Percentiles rank a stretch among this genome's conserved stretches.
phyloP scores from a whole-genome alignment of 1,140 invertebrate species.

The Macrostomum lignano region DNA sequence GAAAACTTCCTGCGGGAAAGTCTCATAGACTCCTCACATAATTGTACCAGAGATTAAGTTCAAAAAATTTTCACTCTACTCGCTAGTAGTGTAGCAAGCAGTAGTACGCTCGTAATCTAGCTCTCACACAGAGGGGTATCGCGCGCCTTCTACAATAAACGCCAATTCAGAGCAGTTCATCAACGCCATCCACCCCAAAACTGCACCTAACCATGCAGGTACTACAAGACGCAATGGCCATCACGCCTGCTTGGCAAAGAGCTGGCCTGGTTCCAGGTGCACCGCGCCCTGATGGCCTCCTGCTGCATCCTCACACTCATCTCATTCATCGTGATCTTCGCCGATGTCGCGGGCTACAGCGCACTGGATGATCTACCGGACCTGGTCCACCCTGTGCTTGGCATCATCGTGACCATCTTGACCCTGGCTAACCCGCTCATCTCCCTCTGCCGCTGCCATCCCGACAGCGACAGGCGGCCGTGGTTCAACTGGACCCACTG shows the following conservation, averaged over 20 bases:
- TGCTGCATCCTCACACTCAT: not conserved
- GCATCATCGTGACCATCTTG: constrained; percentile 17
- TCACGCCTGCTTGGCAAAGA: not conserved
- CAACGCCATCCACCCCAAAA: too few species aligned
- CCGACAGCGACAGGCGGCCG: constrained; percentile 43
- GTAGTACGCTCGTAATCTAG: too few species aligned
- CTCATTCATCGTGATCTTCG: constrained; percentile 5
- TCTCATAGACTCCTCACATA: too few species aligned
- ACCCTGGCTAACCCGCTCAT: constrained; percentile 37
- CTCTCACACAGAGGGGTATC: too few species aligned
- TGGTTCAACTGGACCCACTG: constrained; percentile 83
- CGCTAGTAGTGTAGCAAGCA: too few species aligned
- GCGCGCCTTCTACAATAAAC: too few species aligned
- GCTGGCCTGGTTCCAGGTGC: constrained; percentile 4
- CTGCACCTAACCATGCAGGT: too few species aligned
- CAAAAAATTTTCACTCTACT: too few species aligned
- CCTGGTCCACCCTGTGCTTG: constrained; percentile 17
- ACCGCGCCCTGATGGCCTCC: constrained; percentile 3
- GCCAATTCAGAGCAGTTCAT: too few species aligned
- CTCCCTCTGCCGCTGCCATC: constrained; percentile 54
- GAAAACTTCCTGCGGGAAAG: too few species aligned
- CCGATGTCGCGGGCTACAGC: constrained; percentile 6
- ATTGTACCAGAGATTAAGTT: too few species aligned
- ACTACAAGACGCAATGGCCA: constrained; percentile 5
- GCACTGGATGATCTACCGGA: constrained; percentile 7